phyloP scores from a whole-genome alignment of 2,888 invertebrate genomes.

The Pterostichus madidus region DNA sequence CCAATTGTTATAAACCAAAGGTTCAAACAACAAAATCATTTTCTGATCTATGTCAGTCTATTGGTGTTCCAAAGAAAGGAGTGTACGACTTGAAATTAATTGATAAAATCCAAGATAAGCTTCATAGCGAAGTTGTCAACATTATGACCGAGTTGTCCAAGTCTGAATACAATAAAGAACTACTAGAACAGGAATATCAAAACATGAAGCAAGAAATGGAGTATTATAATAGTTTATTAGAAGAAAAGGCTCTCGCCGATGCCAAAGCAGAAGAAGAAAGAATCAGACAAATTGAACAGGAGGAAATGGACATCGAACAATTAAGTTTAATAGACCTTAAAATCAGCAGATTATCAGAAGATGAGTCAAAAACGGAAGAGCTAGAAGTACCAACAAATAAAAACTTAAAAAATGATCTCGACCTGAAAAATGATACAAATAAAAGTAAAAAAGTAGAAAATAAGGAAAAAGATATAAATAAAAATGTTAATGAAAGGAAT shows the following conservation, averaged over 20 bases:
- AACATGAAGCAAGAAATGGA: constrained; percentile 70
- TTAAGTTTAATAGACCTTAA: constrained; percentile 24
- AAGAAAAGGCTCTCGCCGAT: constrained; percentile 17
- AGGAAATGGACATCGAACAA: background rate
- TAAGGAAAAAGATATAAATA: constrained; percentile 5
- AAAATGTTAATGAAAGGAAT: background rate
- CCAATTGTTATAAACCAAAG: constrained; percentile 73
- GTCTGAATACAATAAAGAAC: constrained; percentile 73
- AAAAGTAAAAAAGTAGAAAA: background rate
- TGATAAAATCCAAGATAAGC: constrained; percentile 73
- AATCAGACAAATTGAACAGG: background rate
- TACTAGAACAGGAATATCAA: constrained; percentile 75
- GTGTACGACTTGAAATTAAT: constrained; percentile 69
- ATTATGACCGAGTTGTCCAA: constrained; percentile 72
- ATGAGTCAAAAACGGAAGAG: constrained; percentile 4
- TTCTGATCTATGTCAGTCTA: constrained; percentile 69
- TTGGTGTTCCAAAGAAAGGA: constrained; percentile 29
- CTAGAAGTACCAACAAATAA: background rate
- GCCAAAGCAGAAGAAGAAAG: background rate
- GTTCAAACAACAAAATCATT: constrained; percentile 73
- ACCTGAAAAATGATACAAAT: background rate
- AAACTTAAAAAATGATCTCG: constrained; percentile 52
- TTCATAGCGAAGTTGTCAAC: constrained; percentile 73
- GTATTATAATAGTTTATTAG: constrained; percentile 2
- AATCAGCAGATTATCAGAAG: constrained; percentile 6